Evolutionary conservation across 30 jellyfish, hydroid and myxozoan species (phyloP), one percentile per base, ranked within the genome.

Genomic region (Haliclystus octoradiatus): DNA sequence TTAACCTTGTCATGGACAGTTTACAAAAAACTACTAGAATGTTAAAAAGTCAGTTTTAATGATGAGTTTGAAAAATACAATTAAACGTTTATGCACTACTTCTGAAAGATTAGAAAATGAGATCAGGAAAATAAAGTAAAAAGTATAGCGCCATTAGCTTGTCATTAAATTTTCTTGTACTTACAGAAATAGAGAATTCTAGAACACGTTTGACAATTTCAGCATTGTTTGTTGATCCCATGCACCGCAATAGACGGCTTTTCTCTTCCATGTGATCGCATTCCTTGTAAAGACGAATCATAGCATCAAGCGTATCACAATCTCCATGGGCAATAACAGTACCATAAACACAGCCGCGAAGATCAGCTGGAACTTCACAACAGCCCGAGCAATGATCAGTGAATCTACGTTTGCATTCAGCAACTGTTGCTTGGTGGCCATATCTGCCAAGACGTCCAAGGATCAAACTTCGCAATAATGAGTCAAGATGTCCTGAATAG

Each of bases 241-340:
- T 62, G 26, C 49, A 30, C 30, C 90, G 62, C 84, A 89, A 69
- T 15, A 89, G 67, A 31, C 98, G 85, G 26, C 52, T 76, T 63
- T 81, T 76, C 50, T 89, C 98, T 50, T 89, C 98, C 51, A 76
- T 83, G 68, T 72, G 89, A n/a, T 77, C 92, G 12, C 89, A 72
- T 28, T 76, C 74, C 34, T 79, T 66, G 78, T 74, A 77, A 62
- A 89, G 62, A 30, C 64, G 83, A 3, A 77, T 64, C 95, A 89
- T 70, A 1, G 83, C 79, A 23, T 82, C 86, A 22, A 89, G 73
- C 12, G 93, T 86, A 33, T 28, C 78, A 22, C 50, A 69, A 57
- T 71, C 90, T 2, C 95, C 98, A 71, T 80, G 74, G 32, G 84
- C 65, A 33, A 69, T 62, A 9, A 89, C 98, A 46, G 93, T 75